Percentiles rank a stretch among this genome's conserved stretches.
phyloP scores from a whole-genome alignment of 1,140 invertebrate genomes.

The Bombus cullumanus region DNA sequence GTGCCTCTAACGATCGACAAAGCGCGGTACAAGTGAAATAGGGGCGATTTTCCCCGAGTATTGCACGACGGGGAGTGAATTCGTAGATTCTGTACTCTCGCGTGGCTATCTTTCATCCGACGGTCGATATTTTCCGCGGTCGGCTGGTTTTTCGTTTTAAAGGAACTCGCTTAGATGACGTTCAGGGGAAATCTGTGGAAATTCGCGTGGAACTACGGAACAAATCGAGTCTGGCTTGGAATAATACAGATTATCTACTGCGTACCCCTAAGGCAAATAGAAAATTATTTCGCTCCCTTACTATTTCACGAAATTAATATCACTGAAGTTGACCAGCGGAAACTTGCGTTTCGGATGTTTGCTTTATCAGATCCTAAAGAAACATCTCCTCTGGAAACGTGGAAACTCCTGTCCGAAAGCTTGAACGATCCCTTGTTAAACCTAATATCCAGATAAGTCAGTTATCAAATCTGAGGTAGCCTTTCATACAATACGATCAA shows the following conservation, averaged over 20 bases:
- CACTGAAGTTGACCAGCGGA: neutral
- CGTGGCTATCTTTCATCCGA: neutral
- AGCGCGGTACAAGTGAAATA: neutral
- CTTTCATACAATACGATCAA: neutral
- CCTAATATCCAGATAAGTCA: neutral
- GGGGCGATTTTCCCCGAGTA: neutral
- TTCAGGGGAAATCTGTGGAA: neutral
- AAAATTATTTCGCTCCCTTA: neutral
- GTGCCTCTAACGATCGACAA: constrained; percentile 23
- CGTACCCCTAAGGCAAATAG: neutral
- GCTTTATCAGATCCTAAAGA: too few relatives aligned
- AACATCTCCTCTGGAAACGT: neutral
- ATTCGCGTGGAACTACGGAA: neutral
- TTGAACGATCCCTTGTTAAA: neutral
- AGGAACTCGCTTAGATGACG: neutral
- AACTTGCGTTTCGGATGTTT: neutral
- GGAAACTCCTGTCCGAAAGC: too few relatives aligned
- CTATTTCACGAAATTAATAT: neutral
- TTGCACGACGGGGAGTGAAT: neutral
- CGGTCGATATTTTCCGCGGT: neutral
- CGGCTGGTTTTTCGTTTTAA: neutral
- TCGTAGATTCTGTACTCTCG: neutral
- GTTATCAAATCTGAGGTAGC: neutral
- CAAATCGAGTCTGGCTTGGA: neutral
- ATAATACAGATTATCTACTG: neutral